Percentiles rank a stretch among this genome's conserved stretches.
Evolutionary conservation across 2,888 invertebrate species (phyloP).

Genomic region (Sesamia inferens): DNA sequence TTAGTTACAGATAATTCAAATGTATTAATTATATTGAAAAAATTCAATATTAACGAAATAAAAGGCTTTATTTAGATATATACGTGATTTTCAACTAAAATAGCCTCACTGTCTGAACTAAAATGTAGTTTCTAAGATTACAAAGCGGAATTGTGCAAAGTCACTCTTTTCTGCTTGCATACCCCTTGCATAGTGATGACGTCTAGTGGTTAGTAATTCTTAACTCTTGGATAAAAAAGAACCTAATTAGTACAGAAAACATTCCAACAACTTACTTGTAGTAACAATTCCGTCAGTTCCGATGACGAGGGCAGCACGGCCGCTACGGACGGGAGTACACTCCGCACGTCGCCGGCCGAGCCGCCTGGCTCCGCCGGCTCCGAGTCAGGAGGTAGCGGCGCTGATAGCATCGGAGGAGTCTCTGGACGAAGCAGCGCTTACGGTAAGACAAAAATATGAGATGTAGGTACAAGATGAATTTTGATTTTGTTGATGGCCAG

Average conservation of each 20-base stretch:
- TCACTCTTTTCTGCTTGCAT: too few relatives aligned
- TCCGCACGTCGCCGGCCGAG: conserved; percentile 91
- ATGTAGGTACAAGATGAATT: not conserved
- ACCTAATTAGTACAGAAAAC: not conserved
- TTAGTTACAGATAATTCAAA: not conserved
- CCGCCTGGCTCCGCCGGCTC: conserved; percentile 91
- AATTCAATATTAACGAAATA: not conserved
- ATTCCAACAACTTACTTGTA: conserved; percentile 35
- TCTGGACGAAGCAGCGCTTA: conserved; percentile 98
- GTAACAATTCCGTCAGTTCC: conserved; percentile 89
- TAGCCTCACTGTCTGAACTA: too few relatives aligned
- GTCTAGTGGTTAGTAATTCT: not conserved
- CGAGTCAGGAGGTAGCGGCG: conserved; percentile 97
- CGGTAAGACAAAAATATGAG: conserved; percentile 82
- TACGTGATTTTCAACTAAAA: too few relatives aligned
- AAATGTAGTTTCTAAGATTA: not conserved
- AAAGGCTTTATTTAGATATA: not conserved
- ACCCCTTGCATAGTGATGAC: not conserved
- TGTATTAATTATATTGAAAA: not conserved
- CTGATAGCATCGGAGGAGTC: conserved; percentile 97
- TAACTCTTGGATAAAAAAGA: not conserved
- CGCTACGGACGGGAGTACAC: conserved; percentile 97
- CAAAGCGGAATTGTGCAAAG: not conserved
- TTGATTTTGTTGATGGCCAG: not conserved
- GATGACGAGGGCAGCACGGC: conserved; percentile 99